Percentiles rank a stretch among this genome's conserved stretches.
Conservation (phyloP, 1,140 invertebrate species). For the Aricia agestis region DNA sequence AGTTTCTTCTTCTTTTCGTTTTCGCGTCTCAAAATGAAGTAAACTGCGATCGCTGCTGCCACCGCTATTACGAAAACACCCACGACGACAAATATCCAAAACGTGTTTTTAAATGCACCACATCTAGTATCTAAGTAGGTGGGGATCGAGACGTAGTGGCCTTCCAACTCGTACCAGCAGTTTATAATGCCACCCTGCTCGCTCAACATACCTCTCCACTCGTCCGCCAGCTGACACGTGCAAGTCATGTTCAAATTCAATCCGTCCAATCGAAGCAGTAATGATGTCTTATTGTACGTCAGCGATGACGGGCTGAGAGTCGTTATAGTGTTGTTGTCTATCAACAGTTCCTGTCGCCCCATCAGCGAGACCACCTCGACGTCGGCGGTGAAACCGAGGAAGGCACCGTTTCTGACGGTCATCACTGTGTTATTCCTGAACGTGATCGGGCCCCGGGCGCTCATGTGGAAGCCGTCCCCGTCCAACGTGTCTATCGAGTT, state of each 20-base stretch:
- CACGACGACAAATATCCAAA: slow-evolving; percentile 64
- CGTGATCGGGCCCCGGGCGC: slow-evolving; percentile 78
- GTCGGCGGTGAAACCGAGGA: slow-evolving; percentile 78
- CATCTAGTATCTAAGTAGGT: slow-evolving; percentile 58
- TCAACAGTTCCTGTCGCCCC: slow-evolving; percentile 74
- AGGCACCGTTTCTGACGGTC: slow-evolving; percentile 77
- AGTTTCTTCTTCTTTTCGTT: slow-evolving; percentile 72
- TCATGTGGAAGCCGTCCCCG: slow-evolving; percentile 80
- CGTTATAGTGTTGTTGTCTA: slow-evolving; percentile 81
- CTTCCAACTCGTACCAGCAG: slow-evolving; percentile 61
- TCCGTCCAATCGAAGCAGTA: slow-evolving; percentile 77
- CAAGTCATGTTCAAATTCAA: slow-evolving; percentile 79
- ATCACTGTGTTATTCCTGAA: slow-evolving; percentile 82
- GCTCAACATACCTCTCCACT: slow-evolving; percentile 51
- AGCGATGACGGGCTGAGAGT: slow-evolving; percentile 77
- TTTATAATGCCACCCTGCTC: slow-evolving; percentile 53
- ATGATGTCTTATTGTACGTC: slow-evolving; percentile 76
- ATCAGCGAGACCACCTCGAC: slow-evolving; percentile 53
- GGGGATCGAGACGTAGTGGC: slow-evolving; percentile 53
- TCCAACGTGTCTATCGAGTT: slow-evolving; percentile 79
- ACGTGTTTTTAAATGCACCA: slow-evolving; percentile 59
- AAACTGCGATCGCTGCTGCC: slow-evolving; percentile 49
- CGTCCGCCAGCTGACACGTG: slow-evolving; percentile 74
- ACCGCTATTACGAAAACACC: slow-evolving; percentile 61
- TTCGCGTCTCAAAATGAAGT: slow-evolving; percentile 57